Evolutionary conservation across 1,140 invertebrate genomes (phyloP).

Genomic region (Elysia chlorotica): DNA sequence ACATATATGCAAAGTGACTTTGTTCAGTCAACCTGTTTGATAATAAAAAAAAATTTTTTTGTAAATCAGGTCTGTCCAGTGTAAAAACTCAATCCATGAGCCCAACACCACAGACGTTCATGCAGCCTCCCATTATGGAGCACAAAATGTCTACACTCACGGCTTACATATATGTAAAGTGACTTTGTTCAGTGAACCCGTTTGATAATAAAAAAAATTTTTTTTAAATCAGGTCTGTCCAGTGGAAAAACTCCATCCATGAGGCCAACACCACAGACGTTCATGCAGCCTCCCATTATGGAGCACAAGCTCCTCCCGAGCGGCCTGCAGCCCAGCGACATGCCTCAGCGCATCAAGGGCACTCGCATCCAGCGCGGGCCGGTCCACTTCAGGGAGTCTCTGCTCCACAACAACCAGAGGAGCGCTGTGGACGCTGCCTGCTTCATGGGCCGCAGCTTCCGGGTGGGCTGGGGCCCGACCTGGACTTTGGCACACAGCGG

Average conservation of each 20-base stretch:
- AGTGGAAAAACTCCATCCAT: too few species aligned
- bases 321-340: conserved; percentile 45
- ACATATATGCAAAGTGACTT: too few species aligned
- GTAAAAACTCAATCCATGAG: too few species aligned
- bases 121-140: too few species aligned
- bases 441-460: conserved; percentile 72
- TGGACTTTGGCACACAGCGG: conserved; percentile 66
- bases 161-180: too few species aligned
- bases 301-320: conserved; percentile 52
- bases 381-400: conserved; percentile 43
- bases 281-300: conserved; percentile 38
- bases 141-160: too few species aligned
- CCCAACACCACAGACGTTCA: conserved; percentile 33
- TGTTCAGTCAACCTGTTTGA: too few species aligned
- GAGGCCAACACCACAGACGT: conserved; percentile 32
- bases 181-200: too few species aligned
- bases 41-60: too few species aligned
- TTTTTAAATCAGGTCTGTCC: too few species aligned
- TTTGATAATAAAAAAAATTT: too few species aligned
- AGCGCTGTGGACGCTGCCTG: conserved; percentile 71
- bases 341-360: conserved; percentile 41
- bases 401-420: conserved; percentile 55
- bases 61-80: too few species aligned
- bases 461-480: conserved; percentile 76
- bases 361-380: conserved; percentile 39